phyloP scores from a whole-genome alignment of 2,797 vertebrate genomes.

The Vultur gryphus region DNA sequence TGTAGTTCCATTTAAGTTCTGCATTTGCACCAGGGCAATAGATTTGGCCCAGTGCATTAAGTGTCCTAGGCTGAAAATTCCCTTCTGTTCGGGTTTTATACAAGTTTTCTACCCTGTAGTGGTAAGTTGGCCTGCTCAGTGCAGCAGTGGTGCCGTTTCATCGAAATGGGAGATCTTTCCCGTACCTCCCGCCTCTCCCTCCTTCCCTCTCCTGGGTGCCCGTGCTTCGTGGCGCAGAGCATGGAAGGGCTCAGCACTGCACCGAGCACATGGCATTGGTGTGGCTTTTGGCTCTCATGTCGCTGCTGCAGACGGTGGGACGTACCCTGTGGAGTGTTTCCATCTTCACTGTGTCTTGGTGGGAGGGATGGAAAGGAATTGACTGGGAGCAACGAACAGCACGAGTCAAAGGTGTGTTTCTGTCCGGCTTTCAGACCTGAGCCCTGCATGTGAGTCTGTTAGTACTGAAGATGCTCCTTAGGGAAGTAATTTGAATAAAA shows the following conservation, averaged over 20 bases:
- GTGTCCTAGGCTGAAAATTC: neutral
- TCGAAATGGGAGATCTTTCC: neutral
- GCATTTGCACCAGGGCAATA: neutral
- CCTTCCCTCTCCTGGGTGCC: neutral
- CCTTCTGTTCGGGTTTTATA: neutral
- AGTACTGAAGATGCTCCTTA: neutral
- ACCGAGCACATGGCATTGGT: accelerated
- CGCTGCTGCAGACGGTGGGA: neutral
- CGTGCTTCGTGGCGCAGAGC: accelerated
- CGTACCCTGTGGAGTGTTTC: neutral
- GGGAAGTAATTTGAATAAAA: neutral
- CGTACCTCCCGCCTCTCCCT: neutral
- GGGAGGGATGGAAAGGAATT: neutral
- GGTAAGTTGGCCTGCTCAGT: neutral
- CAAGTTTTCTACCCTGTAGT: neutral
- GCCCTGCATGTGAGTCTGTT: neutral
- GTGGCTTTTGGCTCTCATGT: neutral
- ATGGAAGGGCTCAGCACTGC: neutral
- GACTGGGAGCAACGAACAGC: neutral
- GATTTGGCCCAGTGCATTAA: neutral
- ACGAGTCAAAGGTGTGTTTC: neutral
- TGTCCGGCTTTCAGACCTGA: neutral
- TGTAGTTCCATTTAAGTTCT: neutral
- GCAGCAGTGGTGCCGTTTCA: neutral
- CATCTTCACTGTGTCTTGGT: neutral